A percentile compares a stretch with the other conserved stretches of the same genome.
These are phyloP conservation scores for Neostethus bicornis DNA, from an alignment of 2,797 vertebrate species.

Conservation along the genomic window DNA sequence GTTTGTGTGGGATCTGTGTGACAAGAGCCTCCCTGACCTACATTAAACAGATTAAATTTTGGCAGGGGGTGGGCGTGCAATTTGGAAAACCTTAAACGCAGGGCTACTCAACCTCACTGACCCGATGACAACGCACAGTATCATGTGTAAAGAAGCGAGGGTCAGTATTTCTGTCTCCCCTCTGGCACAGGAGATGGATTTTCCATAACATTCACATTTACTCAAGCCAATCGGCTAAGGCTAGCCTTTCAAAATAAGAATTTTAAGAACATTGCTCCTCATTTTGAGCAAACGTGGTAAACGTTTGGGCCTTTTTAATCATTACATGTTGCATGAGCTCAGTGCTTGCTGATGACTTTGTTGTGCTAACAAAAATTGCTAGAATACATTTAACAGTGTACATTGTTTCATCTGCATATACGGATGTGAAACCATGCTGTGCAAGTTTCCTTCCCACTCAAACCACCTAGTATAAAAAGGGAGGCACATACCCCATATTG, in stretches of 20 bases:
- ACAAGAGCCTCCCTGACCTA: constrained; percentile 56
- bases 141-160: constrained; percentile 76
- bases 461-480: constrained; percentile 54
- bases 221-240: constrained; percentile 72
- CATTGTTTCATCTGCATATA: constrained; percentile 18
- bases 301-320: constrained; percentile 27
- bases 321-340: too few relatives aligned
- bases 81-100: constrained; percentile 67
- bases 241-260: constrained; percentile 56
- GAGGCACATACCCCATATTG: constrained; percentile 73
- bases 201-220: constrained; percentile 79
- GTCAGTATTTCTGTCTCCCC: constrained; percentile 76
- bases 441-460: constrained; percentile 29
- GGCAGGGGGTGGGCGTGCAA: constrained; percentile 54
- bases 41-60: constrained; percentile 60
- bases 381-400: constrained; percentile 6
- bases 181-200: constrained; percentile 73
- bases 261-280: constrained; percentile 63
- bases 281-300: constrained; percentile 43
- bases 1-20: constrained; percentile 36
- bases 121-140: constrained; percentile 70
- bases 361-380: constrained; percentile 14
- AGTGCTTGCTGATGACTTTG: constrained; percentile 7
- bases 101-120: constrained; percentile 73
- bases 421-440: constrained; percentile 16